Percentiles rank a stretch among this genome's conserved stretches.
phyloP scores from a whole-genome alignment of 2,113 vertebrate species.

The Bungarus multicinctus region DNA sequence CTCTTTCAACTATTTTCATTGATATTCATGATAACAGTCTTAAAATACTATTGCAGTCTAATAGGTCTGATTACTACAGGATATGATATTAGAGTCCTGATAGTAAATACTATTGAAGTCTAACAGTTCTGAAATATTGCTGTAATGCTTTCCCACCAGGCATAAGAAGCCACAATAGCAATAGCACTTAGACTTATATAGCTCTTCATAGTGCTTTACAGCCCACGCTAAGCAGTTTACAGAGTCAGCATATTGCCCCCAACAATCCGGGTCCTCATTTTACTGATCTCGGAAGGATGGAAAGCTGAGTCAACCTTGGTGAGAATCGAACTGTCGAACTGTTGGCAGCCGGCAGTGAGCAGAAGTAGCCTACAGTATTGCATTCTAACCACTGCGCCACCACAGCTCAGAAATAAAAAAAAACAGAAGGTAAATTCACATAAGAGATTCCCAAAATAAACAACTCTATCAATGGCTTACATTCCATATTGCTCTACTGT shows the following conservation, averaged over 20 bases:
- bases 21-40: background rate
- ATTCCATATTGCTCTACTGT: background rate
- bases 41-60: background rate
- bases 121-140: background rate
- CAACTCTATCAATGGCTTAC: background rate
- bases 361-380: too few relatives aligned
- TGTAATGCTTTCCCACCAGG: background rate
- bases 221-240: too few relatives aligned
- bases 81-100: background rate
- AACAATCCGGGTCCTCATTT: too few relatives aligned
- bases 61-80: background rate
- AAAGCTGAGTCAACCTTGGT: too few relatives aligned
- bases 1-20: background rate
- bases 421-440: background rate
- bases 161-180: background rate
- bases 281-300: too few relatives aligned
- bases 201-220: too few relatives aligned
- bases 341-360: too few relatives aligned
- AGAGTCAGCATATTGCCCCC: too few relatives aligned
- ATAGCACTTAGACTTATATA: too few relatives aligned
- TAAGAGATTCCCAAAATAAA: background rate
- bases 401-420: background rate
- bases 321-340: too few relatives aligned
- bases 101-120: background rate
- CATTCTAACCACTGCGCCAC: too few relatives aligned